Evolutionary conservation across 2,797 vertebrate genomes (phyloP).

Genomic region (Sebastolobus altivelis): DNA sequence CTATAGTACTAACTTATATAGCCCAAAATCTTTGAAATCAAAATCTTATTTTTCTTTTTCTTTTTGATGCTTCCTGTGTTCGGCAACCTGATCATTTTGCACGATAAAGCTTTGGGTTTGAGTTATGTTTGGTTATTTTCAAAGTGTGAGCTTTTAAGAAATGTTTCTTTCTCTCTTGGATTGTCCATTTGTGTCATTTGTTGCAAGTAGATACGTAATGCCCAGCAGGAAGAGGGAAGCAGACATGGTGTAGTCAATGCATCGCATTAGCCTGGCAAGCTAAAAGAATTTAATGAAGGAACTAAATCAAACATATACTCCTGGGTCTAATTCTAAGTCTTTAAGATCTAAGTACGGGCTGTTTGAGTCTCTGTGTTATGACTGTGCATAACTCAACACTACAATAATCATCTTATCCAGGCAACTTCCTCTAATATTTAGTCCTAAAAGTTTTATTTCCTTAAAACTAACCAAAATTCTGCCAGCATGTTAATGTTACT

Average conservation of each 20-base stretch:
- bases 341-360: no score
- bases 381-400: not conserved
- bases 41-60: not conserved
- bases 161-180: not conserved
- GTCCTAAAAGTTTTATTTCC: not conserved
- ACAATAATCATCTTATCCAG: not conserved
- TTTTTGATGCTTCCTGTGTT: not conserved
- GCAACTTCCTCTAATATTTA: not conserved
- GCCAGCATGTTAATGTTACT: not conserved
- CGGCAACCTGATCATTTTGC: not conserved
- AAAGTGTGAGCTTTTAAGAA: not conserved
- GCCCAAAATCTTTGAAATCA: not conserved
- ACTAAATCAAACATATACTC: not conserved
- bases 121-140: not conserved
- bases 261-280: not conserved
- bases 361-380: not conserved
- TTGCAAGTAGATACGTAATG: not conserved
- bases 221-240: not conserved
- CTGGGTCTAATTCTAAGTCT: not conserved
- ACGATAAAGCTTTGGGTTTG: not conserved
- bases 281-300: not conserved
- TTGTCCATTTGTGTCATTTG: not conserved
- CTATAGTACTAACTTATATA: not conserved
- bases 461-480: not conserved
- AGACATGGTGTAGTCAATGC: not conserved